A percentile compares a stretch with the other conserved stretches of the same genome.
These are phyloP conservation scores for Ptychoptera albimana DNA, from an alignment of 2,888 invertebrate species.

Conservation along the genomic window DNA sequence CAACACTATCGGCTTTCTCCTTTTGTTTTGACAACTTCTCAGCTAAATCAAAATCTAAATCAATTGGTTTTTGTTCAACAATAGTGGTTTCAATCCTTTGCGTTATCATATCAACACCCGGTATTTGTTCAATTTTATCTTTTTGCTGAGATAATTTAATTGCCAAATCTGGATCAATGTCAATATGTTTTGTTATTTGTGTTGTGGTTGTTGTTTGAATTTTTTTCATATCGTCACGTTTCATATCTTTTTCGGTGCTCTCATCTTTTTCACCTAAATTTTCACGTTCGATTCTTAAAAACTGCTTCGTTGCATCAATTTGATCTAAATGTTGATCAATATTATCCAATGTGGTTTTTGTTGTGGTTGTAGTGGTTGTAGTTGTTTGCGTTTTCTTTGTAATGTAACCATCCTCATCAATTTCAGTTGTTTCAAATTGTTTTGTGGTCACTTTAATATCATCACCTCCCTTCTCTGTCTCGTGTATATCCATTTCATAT, in stretches of 20 bases:
- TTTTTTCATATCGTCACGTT: not conserved
- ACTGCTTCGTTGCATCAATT: conserved; percentile 6
- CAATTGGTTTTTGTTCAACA: not conserved
- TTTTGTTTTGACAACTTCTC: conserved; percentile 1
- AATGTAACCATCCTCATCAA: not conserved
- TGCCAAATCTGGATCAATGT: conserved; percentile 10
- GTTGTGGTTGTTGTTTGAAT: conserved; percentile 3
- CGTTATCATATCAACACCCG: not conserved
- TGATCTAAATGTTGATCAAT: not conserved
- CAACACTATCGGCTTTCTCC: conserved; percentile 3
- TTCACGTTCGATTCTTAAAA: conserved; percentile 13
- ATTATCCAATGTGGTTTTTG: not conserved
- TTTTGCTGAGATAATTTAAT: conserved; percentile 10
- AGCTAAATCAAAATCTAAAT: not conserved
- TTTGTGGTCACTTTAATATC: not conserved
- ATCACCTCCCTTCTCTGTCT: not conserved
- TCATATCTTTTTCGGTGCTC: conserved; percentile 5
- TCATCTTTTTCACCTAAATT: conserved; percentile 11
- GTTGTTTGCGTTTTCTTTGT: not conserved
- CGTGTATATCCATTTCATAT: not conserved
- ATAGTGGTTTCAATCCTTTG: too few relatives aligned
- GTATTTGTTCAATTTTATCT: conserved; percentile 11
- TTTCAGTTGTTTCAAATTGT: not conserved
- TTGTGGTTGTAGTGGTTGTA: conserved; percentile 5
- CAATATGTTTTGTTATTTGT: not conserved